phyloP scores from a whole-genome alignment of 2,888 invertebrate species.

The Drosophila mercatorum region DNA sequence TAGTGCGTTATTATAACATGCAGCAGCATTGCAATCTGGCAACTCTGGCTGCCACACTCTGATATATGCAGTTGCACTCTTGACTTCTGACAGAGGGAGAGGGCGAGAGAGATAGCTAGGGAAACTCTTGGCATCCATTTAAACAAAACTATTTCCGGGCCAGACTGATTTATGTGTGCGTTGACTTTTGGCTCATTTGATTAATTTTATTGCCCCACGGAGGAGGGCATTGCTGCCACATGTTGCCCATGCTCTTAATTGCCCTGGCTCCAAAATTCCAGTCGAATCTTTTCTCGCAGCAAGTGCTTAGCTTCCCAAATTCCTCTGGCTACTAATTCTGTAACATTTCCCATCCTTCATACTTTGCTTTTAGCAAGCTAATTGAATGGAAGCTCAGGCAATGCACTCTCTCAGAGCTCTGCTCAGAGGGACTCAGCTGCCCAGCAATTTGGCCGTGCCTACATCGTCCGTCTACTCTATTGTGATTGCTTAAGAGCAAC shows the following conservation, averaged over 20 bases:
- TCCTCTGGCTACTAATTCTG: neutral
- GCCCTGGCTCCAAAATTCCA: constrained; percentile 1
- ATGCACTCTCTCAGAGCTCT: constrained; percentile 3
- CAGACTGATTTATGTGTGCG: constrained; percentile 66
- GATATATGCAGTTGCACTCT: constrained; percentile 52
- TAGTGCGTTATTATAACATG: constrained; percentile 71
- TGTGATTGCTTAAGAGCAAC: constrained; percentile 9
- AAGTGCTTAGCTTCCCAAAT: constrained; percentile 5
- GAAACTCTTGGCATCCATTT: constrained; percentile 30
- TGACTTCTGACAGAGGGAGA: constrained; percentile 26
- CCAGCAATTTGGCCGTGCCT: constrained; percentile 7
- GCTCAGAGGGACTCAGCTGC: constrained; percentile 9
- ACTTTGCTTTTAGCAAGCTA: constrained; percentile 7
- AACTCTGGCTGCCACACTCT: constrained; percentile 29
- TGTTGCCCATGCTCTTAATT: constrained; percentile 31
- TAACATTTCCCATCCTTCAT: neutral
- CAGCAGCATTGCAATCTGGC: constrained; percentile 53
- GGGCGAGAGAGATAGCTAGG: neutral
- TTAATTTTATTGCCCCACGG: constrained; percentile 26
- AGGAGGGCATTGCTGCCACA: constrained; percentile 15
- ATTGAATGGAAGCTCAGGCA: constrained; percentile 16
- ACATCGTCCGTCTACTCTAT: constrained; percentile 3
- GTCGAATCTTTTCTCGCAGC: constrained; percentile 2
- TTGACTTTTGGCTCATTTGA: constrained; percentile 39
- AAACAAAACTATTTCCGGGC: constrained; percentile 64